Evolutionary conservation across 2,797 vertebrate species (phyloP), one percentile per base, ranked within the genome.

Genomic region (Pseudochirops corinnae): DNA sequence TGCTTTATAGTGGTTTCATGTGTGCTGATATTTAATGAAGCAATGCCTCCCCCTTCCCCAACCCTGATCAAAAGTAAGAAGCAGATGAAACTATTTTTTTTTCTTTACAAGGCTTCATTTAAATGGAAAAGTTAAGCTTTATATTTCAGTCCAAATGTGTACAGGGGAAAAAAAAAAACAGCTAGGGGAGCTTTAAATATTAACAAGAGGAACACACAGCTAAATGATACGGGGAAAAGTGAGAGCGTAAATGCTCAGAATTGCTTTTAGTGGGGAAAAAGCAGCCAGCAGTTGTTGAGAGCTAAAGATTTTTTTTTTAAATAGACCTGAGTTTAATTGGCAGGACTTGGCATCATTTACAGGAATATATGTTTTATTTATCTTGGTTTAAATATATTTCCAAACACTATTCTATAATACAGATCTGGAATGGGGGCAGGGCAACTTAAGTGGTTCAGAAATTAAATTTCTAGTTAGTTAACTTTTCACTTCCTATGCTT

Each of bases 111-210:
- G 90, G 0, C 87, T 95, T 97, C 95, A 60, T 96, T 97, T 95
- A 97, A 98, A 96, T 96, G 60, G 58, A 96, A 96, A 96, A 96
- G 58, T 92, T 97, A 93, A 97, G 5, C 55, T 96, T 98, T 98
- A 50, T 94, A 92, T 90, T 98, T 97, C 96, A 82, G 26, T 97
- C 46, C 93, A 96, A 95, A 94, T 95, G 93, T 94, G 96, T 97
- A 96, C 97, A 92, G 95, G 92, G 94, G n/a, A n/a, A n/a, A 33
- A 87, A 82, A 97, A 98, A 98, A 98, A 98, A 97, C 97, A 52
- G 62, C 96, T 98, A 97, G 96, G 98, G 96, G 96, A 96, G 95
- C 94, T 98, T 98, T 98, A 98, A 98, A 97, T 98, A 98, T 98
- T 98, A 98, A 98, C 53, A 95, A 96, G 94, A 97, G 93, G 96